Evolutionary conservation across 2,113 vertebrate genomes (phyloP).

Genomic region (Macaca fascicularis): T2T-MFA8v1.1 NC_088395.1:25378501-25379000

Average conservation of each 20-base stretch:
- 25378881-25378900: slow-evolving; percentile 74
- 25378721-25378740: slow-evolving; percentile 78
- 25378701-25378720: slow-evolving; percentile 73
- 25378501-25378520: slow-evolving; percentile 2
- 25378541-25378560: slow-evolving; percentile 55
- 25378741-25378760: slow-evolving; percentile 79
- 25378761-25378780: slow-evolving; percentile 75
- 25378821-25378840: slow-evolving; percentile 73
- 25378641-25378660: slow-evolving; percentile 55
- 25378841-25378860: slow-evolving; percentile 80
- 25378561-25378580: slow-evolving; percentile 37
- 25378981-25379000: slow-evolving; percentile 38
- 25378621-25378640: slow-evolving; percentile 63
- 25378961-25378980: slow-evolving; percentile 62
- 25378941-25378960: slow-evolving; percentile 63
- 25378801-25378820: slow-evolving; percentile 76
- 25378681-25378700: slow-evolving; percentile 71
- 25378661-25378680: slow-evolving; percentile 76
- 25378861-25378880: slow-evolving; percentile 77
- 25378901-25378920: slow-evolving; percentile 76
- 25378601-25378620: slow-evolving; percentile 39
- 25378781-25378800: slow-evolving; percentile 71
- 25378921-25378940: slow-evolving; percentile 62
- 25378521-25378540: slow-evolving; percentile 5
- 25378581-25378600: slow-evolving; percentile 37